These are phyloP conservation scores for Cryptops parisi DNA, from an alignment of 2,888 invertebrate genomes.

Conservation along the genomic window DNA sequence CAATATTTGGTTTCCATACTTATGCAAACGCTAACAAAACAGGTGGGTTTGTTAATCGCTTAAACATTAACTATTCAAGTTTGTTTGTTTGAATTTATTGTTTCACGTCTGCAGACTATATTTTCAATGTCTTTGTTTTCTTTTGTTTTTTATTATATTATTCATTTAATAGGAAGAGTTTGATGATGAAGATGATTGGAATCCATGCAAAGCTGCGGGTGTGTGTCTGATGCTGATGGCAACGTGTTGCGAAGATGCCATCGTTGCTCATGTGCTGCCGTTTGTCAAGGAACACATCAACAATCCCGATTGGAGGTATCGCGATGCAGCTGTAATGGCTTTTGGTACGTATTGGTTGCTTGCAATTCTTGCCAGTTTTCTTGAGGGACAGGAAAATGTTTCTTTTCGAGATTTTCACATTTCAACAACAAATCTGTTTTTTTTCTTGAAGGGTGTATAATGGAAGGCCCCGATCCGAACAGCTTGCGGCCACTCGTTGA, in stretches of 20 bases:
- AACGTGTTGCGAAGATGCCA: conserved; percentile 92
- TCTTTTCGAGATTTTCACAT: too few relatives aligned
- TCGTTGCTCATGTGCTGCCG: conserved; percentile 88
- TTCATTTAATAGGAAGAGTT: conserved; percentile 52
- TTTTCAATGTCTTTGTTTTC: conserved; percentile 6
- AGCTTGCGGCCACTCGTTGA: conserved; percentile 87
- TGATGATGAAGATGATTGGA: conserved; percentile 99
- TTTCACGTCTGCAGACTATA: background rate
- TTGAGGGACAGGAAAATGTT: too few relatives aligned
- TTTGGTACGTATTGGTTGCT: conserved; percentile 50
- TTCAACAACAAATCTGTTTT: conserved; percentile 2
- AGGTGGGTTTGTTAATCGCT: too few relatives aligned
- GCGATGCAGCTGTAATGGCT: conserved; percentile 98
- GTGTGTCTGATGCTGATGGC: conserved; percentile 97
- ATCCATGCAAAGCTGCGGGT: conserved; percentile 96
- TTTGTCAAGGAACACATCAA: conserved; percentile 93
- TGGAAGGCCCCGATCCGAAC: conserved; percentile 75
- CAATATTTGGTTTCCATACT: conserved; percentile 89
- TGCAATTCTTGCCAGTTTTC: too few relatives aligned
- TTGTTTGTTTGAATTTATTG: background rate
- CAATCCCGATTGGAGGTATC: conserved; percentile 75
- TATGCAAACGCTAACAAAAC: conserved; percentile 85
- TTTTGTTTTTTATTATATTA: background rate
- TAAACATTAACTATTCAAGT: background rate
- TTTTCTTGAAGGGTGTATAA: conserved; percentile 43